phyloP scores from a whole-genome alignment of 2,113 vertebrate species.

The Neogobius melanostomus region DNA sequence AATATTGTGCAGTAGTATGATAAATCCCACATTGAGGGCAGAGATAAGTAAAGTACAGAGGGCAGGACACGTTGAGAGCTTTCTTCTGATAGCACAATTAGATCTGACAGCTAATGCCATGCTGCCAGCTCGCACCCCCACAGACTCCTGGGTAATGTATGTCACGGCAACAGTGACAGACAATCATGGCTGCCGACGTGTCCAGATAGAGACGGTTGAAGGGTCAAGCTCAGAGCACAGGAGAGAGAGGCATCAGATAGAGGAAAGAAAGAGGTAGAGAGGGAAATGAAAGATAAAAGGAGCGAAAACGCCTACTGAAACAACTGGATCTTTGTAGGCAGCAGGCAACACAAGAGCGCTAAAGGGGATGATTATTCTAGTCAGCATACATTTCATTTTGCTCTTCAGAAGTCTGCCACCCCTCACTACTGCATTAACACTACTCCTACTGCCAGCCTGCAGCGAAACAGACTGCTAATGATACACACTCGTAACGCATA shows the following conservation, averaged over 20 bases:
- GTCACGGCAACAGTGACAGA: constrained; percentile 56
- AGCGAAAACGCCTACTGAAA: constrained; percentile 19
- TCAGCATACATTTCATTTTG: constrained; percentile 32
- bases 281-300: too few species aligned
- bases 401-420: constrained; percentile 24
- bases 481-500: constrained; percentile 34
- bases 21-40: background rate
- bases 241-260: background rate
- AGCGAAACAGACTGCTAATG: constrained; percentile 35
- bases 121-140: constrained; percentile 29
- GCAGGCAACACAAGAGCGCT: constrained; percentile 34
- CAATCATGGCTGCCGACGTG: constrained; percentile 46
- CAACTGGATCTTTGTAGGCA: constrained; percentile 35
- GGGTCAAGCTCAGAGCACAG: constrained; percentile 27
- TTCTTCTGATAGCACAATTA: constrained; percentile 38
- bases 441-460: constrained; percentile 31
- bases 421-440: constrained; percentile 38
- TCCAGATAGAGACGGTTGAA: constrained; percentile 46
- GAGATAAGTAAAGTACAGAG: constrained; percentile 23
- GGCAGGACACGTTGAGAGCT: constrained; percentile 12
- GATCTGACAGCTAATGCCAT: constrained; percentile 56
- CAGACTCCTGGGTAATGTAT: constrained; percentile 50
- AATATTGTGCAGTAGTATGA: background rate
- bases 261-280: too few species aligned
- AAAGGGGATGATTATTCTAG: constrained; percentile 52